A percentile compares a stretch with the other conserved stretches of the same genome.
phyloP scores from a whole-genome alignment of 64 coral and sea anemone genomes.

The Cladopsammia gracilis region DNA sequence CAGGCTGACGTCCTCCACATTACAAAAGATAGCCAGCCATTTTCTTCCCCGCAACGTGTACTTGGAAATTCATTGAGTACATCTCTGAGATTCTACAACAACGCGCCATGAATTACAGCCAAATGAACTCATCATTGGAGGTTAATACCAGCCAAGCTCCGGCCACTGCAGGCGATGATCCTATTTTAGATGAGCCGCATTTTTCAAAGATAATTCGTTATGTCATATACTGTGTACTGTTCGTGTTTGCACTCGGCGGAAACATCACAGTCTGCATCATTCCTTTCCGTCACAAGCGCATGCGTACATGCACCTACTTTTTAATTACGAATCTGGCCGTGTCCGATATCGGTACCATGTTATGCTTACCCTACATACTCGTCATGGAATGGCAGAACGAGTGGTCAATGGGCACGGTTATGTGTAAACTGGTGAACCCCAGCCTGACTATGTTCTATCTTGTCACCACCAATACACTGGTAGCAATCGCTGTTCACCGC shows the following conservation, averaged over 20 bases:
- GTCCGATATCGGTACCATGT: conserved; percentile 69
- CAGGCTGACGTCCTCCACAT: too few relatives aligned
- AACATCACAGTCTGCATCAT: conserved; percentile 56
- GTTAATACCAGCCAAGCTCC: neutral
- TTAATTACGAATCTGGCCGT: conserved; percentile 75
- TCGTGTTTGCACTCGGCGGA: conserved; percentile 55
- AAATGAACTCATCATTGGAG: conserved; percentile 29
- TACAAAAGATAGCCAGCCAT: too few relatives aligned
- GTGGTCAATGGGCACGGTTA: conserved; percentile 36
- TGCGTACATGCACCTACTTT: conserved; percentile 72
- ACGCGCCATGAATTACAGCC: neutral
- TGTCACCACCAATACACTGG: conserved; percentile 69
- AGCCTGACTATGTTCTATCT: conserved; percentile 74
- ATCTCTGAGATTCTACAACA: neutral
- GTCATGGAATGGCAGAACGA: conserved; percentile 6
- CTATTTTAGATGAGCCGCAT: conserved; percentile 10
- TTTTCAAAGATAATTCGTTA: conserved; percentile 59
- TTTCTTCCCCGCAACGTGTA: too few relatives aligned
- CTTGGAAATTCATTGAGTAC: neutral
- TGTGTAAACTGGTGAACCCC: conserved; percentile 77
- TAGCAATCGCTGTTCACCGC: conserved; percentile 69
- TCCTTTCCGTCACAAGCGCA: conserved; percentile 53
- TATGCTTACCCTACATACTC: conserved; percentile 59
- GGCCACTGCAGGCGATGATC: neutral
- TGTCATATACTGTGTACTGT: conserved; percentile 18